Evolutionary conservation across 1,140 invertebrate genomes (phyloP), one percentile per base, ranked within the genome.

Genomic region (Drosophila azteca): DNA sequence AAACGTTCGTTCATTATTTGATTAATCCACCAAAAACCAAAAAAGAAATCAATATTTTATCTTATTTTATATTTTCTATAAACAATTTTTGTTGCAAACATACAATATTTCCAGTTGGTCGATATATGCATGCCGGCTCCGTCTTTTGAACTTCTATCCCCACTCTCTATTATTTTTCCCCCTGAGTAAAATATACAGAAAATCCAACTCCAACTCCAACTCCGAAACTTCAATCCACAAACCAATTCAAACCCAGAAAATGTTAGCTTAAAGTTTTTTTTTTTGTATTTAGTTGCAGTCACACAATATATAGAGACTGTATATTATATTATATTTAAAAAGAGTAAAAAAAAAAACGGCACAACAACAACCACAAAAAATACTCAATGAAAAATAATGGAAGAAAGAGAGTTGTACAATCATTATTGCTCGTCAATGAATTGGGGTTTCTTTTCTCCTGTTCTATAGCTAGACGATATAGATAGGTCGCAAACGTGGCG

Each of bases 51-150:
- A 35, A 9, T 35, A 61, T 75, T 74, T 74, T 76, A 77, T 82
- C 46, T 72, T 77, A 83, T 20, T 1, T 20, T 77, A 54, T 43
- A 22, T 31, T 65, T 75, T 63, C 61, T 73, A 62, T 13, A 39
- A 39, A 39, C 35, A 11, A 5, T 39, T 39, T 39, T 70, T 73
- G 72, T 75, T 61, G 65, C 64, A 85, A 76, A 82, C 62, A 85
- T 61, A 85, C 17, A 82, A 91, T 90, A 85, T 92, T 92, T 92
- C 63, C 91, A 92, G 91, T 92, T 92, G 91, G 91, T 91, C 91
- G 91, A 90, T 92, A 88, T 91, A 90, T 92, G 91, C 91, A 92
- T 92, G 91, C 91, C 85, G 91, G 91, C 84, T 92, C 91, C 90
- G 91, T 92, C 88, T 92, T 92, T 92, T 93, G 91, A 92, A 91